These are phyloP conservation scores for Lasiurus cinereus DNA, from an alignment of 2,113 vertebrate genomes.

Conservation along the genomic window DNA sequence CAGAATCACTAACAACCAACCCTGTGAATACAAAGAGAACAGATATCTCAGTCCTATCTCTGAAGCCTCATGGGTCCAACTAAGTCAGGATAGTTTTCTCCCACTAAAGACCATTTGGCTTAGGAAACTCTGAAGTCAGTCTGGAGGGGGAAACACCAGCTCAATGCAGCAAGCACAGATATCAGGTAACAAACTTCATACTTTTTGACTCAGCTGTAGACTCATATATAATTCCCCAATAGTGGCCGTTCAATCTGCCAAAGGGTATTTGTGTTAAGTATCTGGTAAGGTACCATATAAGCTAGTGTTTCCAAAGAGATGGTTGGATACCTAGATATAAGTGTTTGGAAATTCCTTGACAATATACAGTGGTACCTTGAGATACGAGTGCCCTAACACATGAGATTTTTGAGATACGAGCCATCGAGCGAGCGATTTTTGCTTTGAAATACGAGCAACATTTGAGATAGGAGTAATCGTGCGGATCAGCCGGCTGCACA, in stretches of 20 bases:
- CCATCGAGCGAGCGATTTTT: too few relatives aligned
- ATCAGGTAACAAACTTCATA: neutral
- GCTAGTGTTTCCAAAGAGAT: neutral
- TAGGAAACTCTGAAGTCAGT: constrained; percentile 23
- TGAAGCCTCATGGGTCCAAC: neutral
- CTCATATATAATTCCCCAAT: neutral
- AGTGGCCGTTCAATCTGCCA: neutral
- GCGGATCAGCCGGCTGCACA: too few relatives aligned
- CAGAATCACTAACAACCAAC: constrained; percentile 42
- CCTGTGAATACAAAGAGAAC: neutral
- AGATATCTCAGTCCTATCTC: neutral
- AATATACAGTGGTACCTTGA: too few relatives aligned
- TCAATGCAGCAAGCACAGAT: neutral
- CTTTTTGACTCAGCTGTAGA: neutral
- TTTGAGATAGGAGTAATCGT: too few relatives aligned
- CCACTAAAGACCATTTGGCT: neutral
- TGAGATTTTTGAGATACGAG: too few relatives aligned
- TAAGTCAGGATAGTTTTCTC: constrained; percentile 9
- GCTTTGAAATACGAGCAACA: too few relatives aligned
- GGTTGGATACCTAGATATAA: neutral
- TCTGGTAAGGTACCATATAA: neutral
- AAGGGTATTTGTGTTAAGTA: neutral
- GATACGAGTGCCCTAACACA: too few relatives aligned
- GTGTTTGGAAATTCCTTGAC: constrained; percentile 21
- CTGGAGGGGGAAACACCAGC: neutral